Evolutionary conservation across 2,888 invertebrate species (phyloP).

Genomic region (Acanthosepion lycidas): DNA sequence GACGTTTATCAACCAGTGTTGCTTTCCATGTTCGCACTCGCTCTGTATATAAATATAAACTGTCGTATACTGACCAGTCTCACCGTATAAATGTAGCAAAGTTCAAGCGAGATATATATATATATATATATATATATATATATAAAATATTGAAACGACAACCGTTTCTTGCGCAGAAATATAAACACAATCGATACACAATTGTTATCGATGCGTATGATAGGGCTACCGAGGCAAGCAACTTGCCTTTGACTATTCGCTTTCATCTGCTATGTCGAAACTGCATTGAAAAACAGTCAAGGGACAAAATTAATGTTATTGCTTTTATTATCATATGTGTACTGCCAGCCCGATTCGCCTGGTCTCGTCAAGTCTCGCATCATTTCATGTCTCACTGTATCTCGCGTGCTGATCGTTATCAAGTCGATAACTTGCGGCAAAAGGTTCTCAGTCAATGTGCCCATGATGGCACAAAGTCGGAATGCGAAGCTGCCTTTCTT

Average conservation of each 20-base stretch:
- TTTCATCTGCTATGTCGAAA: not conserved
- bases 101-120: not conserved
- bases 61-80: too few relatives aligned
- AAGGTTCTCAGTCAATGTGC: not conserved
- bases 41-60: too few relatives aligned
- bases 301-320: not conserved
- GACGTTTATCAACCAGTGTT: too few relatives aligned
- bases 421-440: slow-evolving; percentile 7
- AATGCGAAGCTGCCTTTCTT: not conserved
- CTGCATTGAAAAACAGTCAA: too few relatives aligned
- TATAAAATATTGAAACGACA: too few relatives aligned
- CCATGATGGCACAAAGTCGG: not conserved
- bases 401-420: not conserved
- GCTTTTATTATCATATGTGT: slow-evolving; percentile 1
- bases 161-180: not conserved
- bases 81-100: too few relatives aligned
- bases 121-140: not conserved
- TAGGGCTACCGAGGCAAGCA: not conserved
- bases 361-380: not conserved
- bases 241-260: not conserved
- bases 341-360: slow-evolving; percentile 33
- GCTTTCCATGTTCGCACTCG: too few relatives aligned
- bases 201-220: not conserved
- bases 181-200: not conserved
- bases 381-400: slow-evolving; percentile 7